Evolutionary conservation across 2,113 vertebrate genomes (phyloP).

Genomic region (Gallinago media): DNA sequence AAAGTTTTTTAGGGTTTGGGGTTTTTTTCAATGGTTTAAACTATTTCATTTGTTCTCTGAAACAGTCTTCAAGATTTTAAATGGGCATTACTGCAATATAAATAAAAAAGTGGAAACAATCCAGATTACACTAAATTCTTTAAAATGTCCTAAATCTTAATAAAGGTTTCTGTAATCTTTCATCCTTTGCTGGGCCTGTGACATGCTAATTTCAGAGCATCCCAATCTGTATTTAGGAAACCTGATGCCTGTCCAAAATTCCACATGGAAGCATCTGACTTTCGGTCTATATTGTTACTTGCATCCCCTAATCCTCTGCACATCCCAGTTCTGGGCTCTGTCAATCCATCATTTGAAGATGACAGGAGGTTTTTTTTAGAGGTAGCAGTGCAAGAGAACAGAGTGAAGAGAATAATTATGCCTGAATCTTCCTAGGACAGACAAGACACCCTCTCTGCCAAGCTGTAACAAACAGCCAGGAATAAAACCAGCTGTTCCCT

Average conservation of each 20-base stretch:
- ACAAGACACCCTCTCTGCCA: neutral
- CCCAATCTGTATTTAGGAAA: neutral
- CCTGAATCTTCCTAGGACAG: neutral
- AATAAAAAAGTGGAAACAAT: neutral
- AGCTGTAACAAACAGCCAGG: neutral
- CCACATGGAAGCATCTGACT: neutral
- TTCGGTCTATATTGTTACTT: neutral
- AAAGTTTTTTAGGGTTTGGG: neutral
- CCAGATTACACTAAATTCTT: neutral
- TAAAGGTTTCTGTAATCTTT: neutral
- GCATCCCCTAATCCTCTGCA: neutral
- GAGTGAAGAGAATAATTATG: neutral
- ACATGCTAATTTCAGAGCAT: neutral
- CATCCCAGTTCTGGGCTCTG: neutral
- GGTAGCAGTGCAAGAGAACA: neutral
- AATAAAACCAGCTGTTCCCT: neutral
- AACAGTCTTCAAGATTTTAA: neutral
- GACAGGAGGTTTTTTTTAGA: neutral
- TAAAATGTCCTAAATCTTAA: neutral
- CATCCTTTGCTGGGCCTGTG: neutral
- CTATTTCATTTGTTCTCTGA: neutral
- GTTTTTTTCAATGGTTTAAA: neutral
- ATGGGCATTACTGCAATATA: neutral
- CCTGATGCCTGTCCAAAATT: neutral
- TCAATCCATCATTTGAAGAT: neutral